These are phyloP conservation scores for Panopea generosa DNA, from an alignment of 2,888 invertebrate genomes.

Conservation along the genomic window DNA sequence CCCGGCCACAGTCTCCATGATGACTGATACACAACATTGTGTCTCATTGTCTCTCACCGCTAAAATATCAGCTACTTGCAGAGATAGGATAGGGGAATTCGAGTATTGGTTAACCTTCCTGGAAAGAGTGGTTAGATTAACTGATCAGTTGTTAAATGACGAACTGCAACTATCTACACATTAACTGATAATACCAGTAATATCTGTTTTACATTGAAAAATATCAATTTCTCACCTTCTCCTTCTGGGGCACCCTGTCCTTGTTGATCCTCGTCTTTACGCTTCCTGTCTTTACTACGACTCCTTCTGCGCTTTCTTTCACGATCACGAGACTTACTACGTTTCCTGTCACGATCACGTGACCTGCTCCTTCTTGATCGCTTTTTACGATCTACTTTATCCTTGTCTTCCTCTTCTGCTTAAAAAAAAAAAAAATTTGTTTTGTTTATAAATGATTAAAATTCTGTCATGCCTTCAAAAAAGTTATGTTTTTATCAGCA, in stretches of 20 bases:
- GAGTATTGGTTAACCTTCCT: no score
- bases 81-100: no score
- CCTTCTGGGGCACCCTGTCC: conserved; percentile 34
- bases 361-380: conserved; percentile 69
- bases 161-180: no score
- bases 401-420: conserved; percentile 52
- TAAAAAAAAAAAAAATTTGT: conserved; percentile 38
- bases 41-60: no score
- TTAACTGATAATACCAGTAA: neutral
- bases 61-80: no score
- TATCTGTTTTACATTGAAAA: neutral
- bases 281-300: conserved; percentile 64
- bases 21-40: no score
- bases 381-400: conserved; percentile 58
- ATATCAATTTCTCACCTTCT: conserved; percentile 28
- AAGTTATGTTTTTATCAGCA: neutral
- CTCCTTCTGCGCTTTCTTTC: conserved; percentile 57
- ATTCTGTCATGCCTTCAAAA: neutral
- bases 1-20: no score
- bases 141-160: no score
- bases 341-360: conserved; percentile 71
- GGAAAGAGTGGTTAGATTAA: no score
- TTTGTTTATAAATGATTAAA: neutral
- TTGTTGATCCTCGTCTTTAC: conserved; percentile 52
- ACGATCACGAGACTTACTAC: conserved; percentile 66